A percentile compares a stretch with the other conserved stretches of the same genome.
Conservation (phyloP, 2,888 invertebrate genomes). For the Acanthococcus lagerstroemiae region DNA sequence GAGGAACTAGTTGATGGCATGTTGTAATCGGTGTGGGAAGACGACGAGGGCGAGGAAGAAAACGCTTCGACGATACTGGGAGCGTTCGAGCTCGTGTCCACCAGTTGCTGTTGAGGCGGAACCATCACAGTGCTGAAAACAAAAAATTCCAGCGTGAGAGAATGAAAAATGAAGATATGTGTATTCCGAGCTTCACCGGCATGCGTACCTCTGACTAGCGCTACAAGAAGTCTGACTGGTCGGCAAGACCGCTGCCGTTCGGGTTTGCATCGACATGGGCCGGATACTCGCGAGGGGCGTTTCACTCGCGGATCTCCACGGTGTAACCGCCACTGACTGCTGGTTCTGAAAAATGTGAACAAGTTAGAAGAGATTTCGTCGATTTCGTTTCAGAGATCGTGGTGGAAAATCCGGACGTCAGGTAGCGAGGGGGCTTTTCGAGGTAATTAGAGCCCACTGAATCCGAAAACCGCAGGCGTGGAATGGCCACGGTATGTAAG, state of each 20-base stretch:
- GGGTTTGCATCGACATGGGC: conserved; percentile 67
- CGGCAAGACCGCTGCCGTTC: conserved; percentile 68
- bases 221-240: conserved; percentile 45
- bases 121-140: conserved; percentile 32
- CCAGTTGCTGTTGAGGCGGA: conserved; percentile 36
- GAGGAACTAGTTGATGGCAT: conserved; percentile 23
- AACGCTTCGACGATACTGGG: conserved; percentile 47
- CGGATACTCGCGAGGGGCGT: conserved; percentile 86
- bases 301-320: conserved; percentile 55
- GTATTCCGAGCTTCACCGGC: too few species aligned
- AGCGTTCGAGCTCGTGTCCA: conserved; percentile 41
- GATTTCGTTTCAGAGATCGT: too few species aligned
- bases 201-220: conserved; percentile 36
- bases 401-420: too few species aligned
- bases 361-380: conserved; percentile 8
- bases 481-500: neutral
- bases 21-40: conserved; percentile 67
- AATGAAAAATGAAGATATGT: neutral
- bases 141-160: neutral
- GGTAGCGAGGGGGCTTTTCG: too few species aligned
- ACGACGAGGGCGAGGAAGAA: conserved; percentile 57
- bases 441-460: too few species aligned
- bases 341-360: conserved; percentile 35
- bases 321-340: conserved; percentile 51
- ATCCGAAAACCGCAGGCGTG: neutral